Conservation (phyloP, 2,113 vertebrate genomes). For the Petromus typicus region DNA sequence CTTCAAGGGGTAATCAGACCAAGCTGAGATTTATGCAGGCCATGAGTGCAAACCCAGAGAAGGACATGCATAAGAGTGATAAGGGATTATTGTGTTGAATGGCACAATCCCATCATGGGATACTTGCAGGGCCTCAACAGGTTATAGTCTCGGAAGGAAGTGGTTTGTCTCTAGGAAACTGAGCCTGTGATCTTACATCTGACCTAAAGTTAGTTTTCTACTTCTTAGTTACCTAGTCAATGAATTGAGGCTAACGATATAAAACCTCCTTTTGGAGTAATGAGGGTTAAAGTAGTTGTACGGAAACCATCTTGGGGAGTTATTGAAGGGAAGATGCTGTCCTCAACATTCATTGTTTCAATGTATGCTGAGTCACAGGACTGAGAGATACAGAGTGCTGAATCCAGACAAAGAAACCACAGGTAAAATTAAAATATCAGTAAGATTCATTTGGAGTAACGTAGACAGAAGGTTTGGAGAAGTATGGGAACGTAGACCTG, state of each 20-base stretch:
- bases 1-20: background rate
- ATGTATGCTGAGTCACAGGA: background rate
- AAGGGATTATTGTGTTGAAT: background rate
- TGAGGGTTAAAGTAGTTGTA: too few relatives aligned
- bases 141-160: background rate
- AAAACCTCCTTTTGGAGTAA: background rate
- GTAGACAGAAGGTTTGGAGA: background rate
- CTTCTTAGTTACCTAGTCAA: background rate
- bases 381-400: background rate
- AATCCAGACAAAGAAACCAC: background rate
- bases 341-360: background rate
- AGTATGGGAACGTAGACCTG: background rate
- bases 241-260: background rate
- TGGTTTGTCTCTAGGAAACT: background rate
- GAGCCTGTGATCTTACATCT: background rate
- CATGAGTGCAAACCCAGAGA: background rate
- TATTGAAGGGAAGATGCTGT: background rate
- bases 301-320: background rate
- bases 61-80: background rate
- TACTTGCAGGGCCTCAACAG: background rate
- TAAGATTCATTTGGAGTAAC: background rate
- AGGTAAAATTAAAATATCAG: background rate
- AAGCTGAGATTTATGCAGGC: background rate
- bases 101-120: background rate
- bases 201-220: background rate